A percentile compares a stretch with the other conserved stretches of the same genome.
Evolutionary conservation across 1,140 invertebrate species (phyloP).

Genomic region (Drosophila erecta): DNA sequence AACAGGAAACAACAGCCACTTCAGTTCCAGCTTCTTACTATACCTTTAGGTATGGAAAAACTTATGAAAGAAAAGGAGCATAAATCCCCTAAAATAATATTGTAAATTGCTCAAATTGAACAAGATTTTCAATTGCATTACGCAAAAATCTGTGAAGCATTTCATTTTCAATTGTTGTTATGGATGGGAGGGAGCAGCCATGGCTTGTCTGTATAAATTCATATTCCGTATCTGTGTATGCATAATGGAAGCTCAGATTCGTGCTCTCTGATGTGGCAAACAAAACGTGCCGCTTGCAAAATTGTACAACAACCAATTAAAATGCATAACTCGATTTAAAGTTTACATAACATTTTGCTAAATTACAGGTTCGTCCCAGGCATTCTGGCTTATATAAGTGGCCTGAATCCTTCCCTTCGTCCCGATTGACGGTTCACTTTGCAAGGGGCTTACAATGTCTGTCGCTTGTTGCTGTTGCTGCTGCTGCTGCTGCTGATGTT

Average conservation of each 20-base stretch:
- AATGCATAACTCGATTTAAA: slow-evolving; percentile 82
- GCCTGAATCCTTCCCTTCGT: slow-evolving; percentile 37
- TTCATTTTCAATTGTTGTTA: slow-evolving; percentile 51
- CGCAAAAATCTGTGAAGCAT: slow-evolving; percentile 62
- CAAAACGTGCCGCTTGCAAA: slow-evolving; percentile 80
- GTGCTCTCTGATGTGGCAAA: slow-evolving; percentile 72
- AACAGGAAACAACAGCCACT: background rate
- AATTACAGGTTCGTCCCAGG: slow-evolving; percentile 72
- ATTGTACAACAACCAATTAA: slow-evolving; percentile 82
- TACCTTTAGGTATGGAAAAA: slow-evolving; percentile 5
- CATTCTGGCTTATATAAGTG: slow-evolving; percentile 75
- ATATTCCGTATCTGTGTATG: slow-evolving; percentile 52
- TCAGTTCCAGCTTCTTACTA: background rate
- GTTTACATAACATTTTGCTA: slow-evolving; percentile 82
- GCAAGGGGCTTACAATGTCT: slow-evolving; percentile 80
- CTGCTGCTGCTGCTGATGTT: slow-evolving; percentile 44
- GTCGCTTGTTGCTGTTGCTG: slow-evolving; percentile 56
- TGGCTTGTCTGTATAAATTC: slow-evolving; percentile 16
- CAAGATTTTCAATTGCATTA: slow-evolving; percentile 70
- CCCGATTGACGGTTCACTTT: slow-evolving; percentile 61
- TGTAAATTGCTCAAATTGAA: slow-evolving; percentile 46
- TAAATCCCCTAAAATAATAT: slow-evolving; percentile 48
- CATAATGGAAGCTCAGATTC: slow-evolving; percentile 52
- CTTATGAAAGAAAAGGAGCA: background rate
- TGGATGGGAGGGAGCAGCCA: slow-evolving; percentile 1